Conservation (phyloP, 2,797 vertebrate species). For the Anabacerthia variegaticeps region DNA sequence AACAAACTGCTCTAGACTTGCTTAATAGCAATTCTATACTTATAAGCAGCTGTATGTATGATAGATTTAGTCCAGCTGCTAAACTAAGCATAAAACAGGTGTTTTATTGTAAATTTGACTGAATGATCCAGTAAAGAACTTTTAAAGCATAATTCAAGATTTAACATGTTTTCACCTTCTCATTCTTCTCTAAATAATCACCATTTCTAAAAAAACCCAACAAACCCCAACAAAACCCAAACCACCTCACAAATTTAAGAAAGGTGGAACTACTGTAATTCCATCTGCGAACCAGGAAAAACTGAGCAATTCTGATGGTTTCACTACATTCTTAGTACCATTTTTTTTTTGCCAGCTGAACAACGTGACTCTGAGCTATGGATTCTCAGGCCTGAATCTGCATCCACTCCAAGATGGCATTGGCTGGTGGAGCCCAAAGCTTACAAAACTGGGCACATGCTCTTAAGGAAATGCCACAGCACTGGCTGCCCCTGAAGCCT, state of each 20-base stretch:
- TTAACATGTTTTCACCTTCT: background rate
- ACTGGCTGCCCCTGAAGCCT: background rate
- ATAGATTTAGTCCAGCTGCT: background rate
- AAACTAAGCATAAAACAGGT: background rate
- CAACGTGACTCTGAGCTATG: background rate
- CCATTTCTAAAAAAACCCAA: background rate
- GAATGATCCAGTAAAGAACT: background rate
- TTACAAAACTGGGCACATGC: fast-evolving
- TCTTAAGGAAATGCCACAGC: background rate
- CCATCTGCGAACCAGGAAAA: background rate
- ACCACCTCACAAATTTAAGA: background rate
- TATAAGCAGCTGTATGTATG: background rate
- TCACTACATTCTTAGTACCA: background rate
- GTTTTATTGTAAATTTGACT: background rate
- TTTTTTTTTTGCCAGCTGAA: background rate
- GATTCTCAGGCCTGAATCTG: background rate
- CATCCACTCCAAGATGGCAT: background rate
- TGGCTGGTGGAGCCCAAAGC: background rate
- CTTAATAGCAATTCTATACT: background rate
- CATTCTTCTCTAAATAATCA: background rate
- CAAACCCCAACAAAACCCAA: background rate
- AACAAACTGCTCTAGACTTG: background rate
- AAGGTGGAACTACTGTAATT: background rate
- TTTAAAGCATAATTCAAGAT: background rate
- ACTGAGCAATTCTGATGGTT: fast-evolving